These are phyloP conservation scores for Eumeta japonica DNA, from an alignment of 1,140 invertebrate genomes.

Conservation along the genomic window DNA sequence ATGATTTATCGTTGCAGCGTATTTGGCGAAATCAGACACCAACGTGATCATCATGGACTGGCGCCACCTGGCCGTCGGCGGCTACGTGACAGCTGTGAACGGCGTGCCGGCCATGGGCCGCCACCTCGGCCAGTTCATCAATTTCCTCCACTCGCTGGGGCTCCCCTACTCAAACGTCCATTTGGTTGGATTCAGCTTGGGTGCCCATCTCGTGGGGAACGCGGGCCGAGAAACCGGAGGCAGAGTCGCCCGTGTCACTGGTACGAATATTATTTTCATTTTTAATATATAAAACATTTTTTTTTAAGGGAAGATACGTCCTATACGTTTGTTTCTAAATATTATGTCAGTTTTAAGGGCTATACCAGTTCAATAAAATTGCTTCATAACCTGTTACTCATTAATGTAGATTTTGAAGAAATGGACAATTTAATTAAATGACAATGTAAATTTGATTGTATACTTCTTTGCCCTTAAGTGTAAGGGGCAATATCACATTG, in stretches of 20 bases:
- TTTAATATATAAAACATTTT: not conserved
- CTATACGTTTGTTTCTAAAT: constrained; percentile 5
- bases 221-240: constrained; percentile 41
- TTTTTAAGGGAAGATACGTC: too few relatives aligned
- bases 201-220: constrained; percentile 86
- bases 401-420: too few relatives aligned
- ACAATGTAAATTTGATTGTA: too few relatives aligned
- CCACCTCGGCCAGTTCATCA: constrained; percentile 41
- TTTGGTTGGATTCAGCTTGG: constrained; percentile 82
- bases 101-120: constrained; percentile 44
- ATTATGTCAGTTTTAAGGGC: too few relatives aligned
- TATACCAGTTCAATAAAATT: too few relatives aligned
- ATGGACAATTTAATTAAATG: too few relatives aligned
- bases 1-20: constrained; percentile 13
- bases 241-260: constrained; percentile 14
- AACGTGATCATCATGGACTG: constrained; percentile 69
- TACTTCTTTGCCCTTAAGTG: too few relatives aligned
- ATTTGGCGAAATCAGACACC: constrained; percentile 17
- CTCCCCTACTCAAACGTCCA: constrained; percentile 63
- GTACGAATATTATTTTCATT: constrained; percentile 10
- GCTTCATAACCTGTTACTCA: too few relatives aligned
- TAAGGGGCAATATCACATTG: too few relatives aligned
- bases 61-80: constrained; percentile 57
- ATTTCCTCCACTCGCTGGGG: constrained; percentile 35
- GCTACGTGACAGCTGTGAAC: constrained; percentile 51